Evolutionary conservation across 2,888 invertebrate genomes (phyloP).

Genomic region (Dicroscelio sp.): DNA sequence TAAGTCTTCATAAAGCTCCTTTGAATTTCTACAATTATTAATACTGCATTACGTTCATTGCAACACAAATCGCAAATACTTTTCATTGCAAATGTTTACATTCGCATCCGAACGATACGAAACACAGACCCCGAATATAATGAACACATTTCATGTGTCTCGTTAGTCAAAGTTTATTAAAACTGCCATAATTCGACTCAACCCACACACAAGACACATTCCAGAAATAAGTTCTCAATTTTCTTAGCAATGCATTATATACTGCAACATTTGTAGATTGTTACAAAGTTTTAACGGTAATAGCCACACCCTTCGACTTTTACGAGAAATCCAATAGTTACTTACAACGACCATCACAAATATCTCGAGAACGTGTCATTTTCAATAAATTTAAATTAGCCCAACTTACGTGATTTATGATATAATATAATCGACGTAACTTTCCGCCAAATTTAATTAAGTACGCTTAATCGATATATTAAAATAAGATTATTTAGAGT

Average conservation of each 20-base stretch:
- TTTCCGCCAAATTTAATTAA: slow-evolving; percentile 44
- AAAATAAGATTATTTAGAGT: slow-evolving; percentile 18
- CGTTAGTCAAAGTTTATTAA: neutral
- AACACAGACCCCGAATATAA: too few relatives aligned
- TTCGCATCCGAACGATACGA: too few relatives aligned
- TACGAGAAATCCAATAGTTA: slow-evolving; percentile 56
- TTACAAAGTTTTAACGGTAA: slow-evolving; percentile 56
- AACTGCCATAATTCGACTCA: neutral
- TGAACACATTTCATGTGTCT: neutral
- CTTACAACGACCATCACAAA: slow-evolving; percentile 42
- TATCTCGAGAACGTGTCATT: slow-evolving; percentile 47
- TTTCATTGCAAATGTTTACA: too few relatives aligned
- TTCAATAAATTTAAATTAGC: slow-evolving; percentile 56
- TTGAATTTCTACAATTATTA: too few relatives aligned
- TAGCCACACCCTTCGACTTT: slow-evolving; percentile 50
- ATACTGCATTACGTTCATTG: too few relatives aligned
- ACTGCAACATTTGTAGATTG: slow-evolving; percentile 44
- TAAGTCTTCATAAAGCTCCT: too few relatives aligned
- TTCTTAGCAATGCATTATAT: slow-evolving; percentile 38
- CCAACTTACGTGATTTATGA: slow-evolving; percentile 48
- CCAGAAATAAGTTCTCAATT: slow-evolving; percentile 36
- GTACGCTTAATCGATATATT: slow-evolving; percentile 29
- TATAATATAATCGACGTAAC: slow-evolving; percentile 46
- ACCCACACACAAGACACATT: neutral
- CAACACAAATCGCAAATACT: too few relatives aligned